Evolutionary conservation across 2,888 invertebrate genomes (phyloP).

Genomic region (Brenthis hecate): DNA sequence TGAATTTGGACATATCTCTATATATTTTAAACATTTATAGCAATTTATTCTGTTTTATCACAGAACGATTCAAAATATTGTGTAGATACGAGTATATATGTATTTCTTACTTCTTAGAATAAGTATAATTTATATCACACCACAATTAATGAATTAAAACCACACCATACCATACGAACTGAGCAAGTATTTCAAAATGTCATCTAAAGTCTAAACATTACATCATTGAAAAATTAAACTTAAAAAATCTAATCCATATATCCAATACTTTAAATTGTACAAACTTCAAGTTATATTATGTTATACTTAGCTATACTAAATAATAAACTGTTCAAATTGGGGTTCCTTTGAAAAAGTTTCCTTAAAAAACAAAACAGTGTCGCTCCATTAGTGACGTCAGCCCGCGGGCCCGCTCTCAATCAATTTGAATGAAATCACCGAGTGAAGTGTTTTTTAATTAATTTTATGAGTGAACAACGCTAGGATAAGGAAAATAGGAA

Average conservation of each 20-base stretch:
- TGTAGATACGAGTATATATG: too few species aligned
- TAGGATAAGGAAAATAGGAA: constrained; percentile 50
- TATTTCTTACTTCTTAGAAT: too few species aligned
- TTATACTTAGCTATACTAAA: neutral
- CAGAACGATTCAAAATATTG: too few species aligned
- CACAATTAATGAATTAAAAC: neutral
- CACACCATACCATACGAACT: neutral
- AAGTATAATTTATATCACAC: neutral
- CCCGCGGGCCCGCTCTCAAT: constrained; percentile 66
- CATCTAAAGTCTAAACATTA: too few species aligned
- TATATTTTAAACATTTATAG: too few species aligned
- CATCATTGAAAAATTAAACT: too few species aligned
- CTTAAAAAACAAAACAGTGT: constrained; percentile 50
- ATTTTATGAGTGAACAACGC: constrained; percentile 77
- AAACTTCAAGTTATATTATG: too few species aligned
- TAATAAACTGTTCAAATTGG: constrained; percentile 12
- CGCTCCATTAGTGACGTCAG: constrained; percentile 74
- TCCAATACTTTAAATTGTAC: too few species aligned
- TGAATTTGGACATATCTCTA: too few species aligned
- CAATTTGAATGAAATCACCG: constrained; percentile 78
- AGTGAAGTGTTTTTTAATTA: constrained; percentile 82
- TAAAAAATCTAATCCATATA: too few species aligned
- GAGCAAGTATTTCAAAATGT: too few species aligned
- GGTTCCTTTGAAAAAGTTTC: constrained; percentile 36
- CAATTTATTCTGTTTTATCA: too few species aligned